Percentiles rank a stretch among this genome's conserved stretches.
phyloP scores from a whole-genome alignment of 2,113 vertebrate genomes.

The Synodontis membranacea region DNA sequence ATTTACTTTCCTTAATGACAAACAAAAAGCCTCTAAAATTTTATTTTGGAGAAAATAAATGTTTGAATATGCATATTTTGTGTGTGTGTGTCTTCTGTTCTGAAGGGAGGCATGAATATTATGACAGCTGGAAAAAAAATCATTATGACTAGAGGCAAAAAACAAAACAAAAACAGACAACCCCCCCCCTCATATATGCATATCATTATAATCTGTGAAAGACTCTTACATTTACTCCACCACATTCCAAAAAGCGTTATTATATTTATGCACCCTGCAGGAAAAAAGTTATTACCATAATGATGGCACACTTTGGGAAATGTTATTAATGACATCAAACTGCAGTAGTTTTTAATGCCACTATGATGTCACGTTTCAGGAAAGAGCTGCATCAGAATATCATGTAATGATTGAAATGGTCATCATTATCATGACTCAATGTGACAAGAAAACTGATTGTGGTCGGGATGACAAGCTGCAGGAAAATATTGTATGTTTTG shows the following conservation, averaged over 20 bases:
- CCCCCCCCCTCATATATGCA: no score
- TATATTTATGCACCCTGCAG: neutral
- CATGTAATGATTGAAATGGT: neutral
- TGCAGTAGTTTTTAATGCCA: neutral
- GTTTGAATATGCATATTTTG: no score
- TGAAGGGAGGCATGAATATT: neutral
- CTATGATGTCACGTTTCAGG: neutral
- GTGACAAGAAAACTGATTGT: neutral
- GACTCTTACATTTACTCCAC: neutral
- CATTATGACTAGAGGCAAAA: neutral
- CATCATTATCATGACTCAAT: neutral
- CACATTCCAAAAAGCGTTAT: neutral
- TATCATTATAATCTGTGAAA: neutral
- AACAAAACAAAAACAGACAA: no score
- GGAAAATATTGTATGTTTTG: no score
- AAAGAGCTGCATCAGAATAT: neutral
- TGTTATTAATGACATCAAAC: neutral
- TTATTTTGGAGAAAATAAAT: neutral
- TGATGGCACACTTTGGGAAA: neutral
- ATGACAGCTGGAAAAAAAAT: neutral
- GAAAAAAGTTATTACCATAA: neutral
- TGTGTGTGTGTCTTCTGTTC: neutral
- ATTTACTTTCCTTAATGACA: neutral
- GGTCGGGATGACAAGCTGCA: neutral
- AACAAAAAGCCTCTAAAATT: neutral